phyloP scores from a whole-genome alignment of 1,140 invertebrate genomes.

The Hestina assimilis region DNA sequence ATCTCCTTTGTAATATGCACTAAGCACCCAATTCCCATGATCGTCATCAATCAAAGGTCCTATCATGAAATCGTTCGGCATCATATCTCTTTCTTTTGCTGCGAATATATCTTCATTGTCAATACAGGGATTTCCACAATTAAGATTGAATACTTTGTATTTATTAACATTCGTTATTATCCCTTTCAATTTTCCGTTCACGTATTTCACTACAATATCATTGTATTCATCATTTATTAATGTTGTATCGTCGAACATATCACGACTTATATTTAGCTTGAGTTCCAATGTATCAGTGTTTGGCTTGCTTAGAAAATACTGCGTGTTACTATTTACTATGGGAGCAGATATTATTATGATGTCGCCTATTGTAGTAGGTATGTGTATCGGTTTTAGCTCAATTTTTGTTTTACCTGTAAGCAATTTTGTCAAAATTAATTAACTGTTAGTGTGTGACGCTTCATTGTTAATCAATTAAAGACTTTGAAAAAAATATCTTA shows the following conservation, averaged over 20 bases:
- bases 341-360: constrained; percentile 49
- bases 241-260: constrained; percentile 7
- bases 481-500: too few species aligned
- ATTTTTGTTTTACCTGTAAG: constrained; percentile 48
- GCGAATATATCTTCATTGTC: constrained; percentile 23
- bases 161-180: constrained; percentile 22
- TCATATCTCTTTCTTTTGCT: constrained; percentile 20
- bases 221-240: constrained; percentile 16
- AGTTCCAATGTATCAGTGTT: constrained; percentile 41
- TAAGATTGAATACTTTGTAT: constrained; percentile 29
- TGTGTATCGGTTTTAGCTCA: constrained; percentile 38
- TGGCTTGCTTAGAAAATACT: constrained; percentile 49
- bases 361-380: constrained; percentile 38
- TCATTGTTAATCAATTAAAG: too few species aligned
- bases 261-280: constrained; percentile 25
- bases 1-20: constrained; percentile 34
- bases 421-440: too few species aligned
- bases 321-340: constrained; percentile 27
- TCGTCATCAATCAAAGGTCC: constrained; percentile 51
- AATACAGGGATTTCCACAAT: constrained; percentile 7
- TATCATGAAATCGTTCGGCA: constrained; percentile 47
- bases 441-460: too few species aligned
- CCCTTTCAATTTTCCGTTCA: constrained; percentile 16
- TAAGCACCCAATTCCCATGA: constrained; percentile 65
- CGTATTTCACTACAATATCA: constrained; percentile 21